Percentiles rank a stretch among this genome's conserved stretches.
These are phyloP conservation scores for Isaurus tuberculatus DNA, from an alignment of 92 coral and sea anemone species.

Conservation along the genomic window DNA sequence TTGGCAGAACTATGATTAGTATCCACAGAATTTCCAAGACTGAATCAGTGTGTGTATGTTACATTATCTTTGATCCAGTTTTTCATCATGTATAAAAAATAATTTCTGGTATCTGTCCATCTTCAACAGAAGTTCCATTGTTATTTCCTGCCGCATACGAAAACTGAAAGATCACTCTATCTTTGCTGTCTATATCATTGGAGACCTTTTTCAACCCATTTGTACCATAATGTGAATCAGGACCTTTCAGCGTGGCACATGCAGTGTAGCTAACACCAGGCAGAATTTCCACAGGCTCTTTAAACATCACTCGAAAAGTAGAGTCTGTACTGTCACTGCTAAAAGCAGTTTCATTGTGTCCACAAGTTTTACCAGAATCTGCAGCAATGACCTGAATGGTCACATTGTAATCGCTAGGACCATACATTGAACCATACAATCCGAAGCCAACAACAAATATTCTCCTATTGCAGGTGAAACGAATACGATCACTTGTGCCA, in stretches of 20 bases:
- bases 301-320: slow-evolving; percentile 95
- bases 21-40: not conserved
- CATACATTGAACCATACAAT: slow-evolving; percentile 94
- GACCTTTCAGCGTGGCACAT: slow-evolving; percentile 90
- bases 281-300: slow-evolving; percentile 88
- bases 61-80: too few species aligned
- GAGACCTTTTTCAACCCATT: slow-evolving; percentile 89
- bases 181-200: slow-evolving; percentile 81
- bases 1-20: too few species aligned
- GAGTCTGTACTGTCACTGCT: slow-evolving; percentile 94
- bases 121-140: slow-evolving; percentile 97
- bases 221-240: slow-evolving; percentile 98
- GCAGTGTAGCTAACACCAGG: slow-evolving; percentile 86
- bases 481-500: slow-evolving; percentile 97
- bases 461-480: slow-evolving; percentile 84
- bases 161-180: slow-evolving; percentile 88
- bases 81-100: slow-evolving; percentile 88
- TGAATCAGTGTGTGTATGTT: not conserved
- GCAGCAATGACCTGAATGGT: slow-evolving; percentile 79
- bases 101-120: slow-evolving; percentile 98
- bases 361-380: slow-evolving; percentile 84
- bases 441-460: slow-evolving; percentile 97
- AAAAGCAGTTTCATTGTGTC: slow-evolving; percentile 93
- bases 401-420: slow-evolving; percentile 96
- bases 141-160: slow-evolving; percentile 96